Base-by-base conservation (phyloP, 1,140 invertebrate species). In the Drosophila pachea region DNA sequence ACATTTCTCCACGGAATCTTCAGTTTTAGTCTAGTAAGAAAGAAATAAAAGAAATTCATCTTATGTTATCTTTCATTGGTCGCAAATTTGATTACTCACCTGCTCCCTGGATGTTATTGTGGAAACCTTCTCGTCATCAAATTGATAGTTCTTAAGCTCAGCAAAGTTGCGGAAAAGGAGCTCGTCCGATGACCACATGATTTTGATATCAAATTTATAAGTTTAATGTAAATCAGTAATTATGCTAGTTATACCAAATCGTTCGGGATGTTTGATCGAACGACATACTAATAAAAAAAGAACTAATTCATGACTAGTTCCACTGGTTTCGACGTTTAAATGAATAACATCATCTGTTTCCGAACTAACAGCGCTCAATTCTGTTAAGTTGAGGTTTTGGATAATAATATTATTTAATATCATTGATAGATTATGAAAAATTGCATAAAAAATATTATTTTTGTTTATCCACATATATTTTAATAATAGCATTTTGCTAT, bases 1-100 rank as follows among this genome's bases (percentile, higher is more conserved):
- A 47, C 93, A 90, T 77, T 93, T 91, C 55, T 94, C 89, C 43
- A 95, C 91, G 16, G 90, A 88, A 45, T 87, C 84, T 90, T 95
- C 95, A 6, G 95, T 93, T 78, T 92, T 91, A 71, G 91, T 78
- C 94, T 95, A 52, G 5, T 5, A 9, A 9, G 5, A 3, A 32
- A 8, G 5, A 9, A 9, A 9, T 7, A 32, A 8, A 8, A 0
- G 79, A 56, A 92, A 91, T 62, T 61, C 71, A 16, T 11, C n/a
- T 59, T 63, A 70, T 49, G 49, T 50, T 38, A 22, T 64, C 32
- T 55, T 32, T 36, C 42, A 1, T 48, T n/a, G 64, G 16, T 53
- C n/a, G 0, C 12, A 9, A 16, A 31, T 6, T 45, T 45, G 49
- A 67, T 86, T 73, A 72, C 72, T 79, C 90, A 93, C 92, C 90